Evolutionary conservation across 1,140 invertebrate genomes (phyloP).

Genomic region (Drosophila persimilis): DNA sequence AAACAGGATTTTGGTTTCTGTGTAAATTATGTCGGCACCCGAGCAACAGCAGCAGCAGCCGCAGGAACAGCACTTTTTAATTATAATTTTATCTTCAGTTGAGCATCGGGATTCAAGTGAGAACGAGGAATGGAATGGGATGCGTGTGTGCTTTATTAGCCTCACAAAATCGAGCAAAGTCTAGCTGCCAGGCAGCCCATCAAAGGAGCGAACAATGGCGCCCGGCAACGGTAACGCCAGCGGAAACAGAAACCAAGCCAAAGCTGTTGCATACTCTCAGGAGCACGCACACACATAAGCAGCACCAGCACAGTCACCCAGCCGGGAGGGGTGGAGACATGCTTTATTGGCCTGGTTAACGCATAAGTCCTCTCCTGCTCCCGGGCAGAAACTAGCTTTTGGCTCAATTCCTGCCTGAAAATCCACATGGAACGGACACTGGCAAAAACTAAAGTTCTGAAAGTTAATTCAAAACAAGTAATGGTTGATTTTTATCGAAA

Average conservation of each 20-base stretch:
- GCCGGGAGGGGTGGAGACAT: constrained; percentile 20
- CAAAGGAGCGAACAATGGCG: constrained; percentile 10
- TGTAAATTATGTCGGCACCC: constrained; percentile 55
- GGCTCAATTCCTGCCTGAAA: neutral
- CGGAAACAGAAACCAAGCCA: constrained; percentile 25
- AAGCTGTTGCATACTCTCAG: constrained; percentile 51
- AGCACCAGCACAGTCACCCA: constrained; percentile 7
- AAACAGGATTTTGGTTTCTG: constrained; percentile 62
- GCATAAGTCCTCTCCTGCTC: constrained; percentile 18
- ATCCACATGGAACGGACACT: constrained; percentile 14
- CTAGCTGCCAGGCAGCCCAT: constrained; percentile 9
- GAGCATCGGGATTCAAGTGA: constrained; percentile 39
- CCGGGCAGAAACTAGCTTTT: constrained; percentile 7
- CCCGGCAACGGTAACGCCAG: constrained; percentile 25
- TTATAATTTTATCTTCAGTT: constrained; percentile 74
- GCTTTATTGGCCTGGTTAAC: constrained; percentile 68
- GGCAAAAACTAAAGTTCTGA: constrained; percentile 1
- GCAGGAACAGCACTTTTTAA: constrained; percentile 63
- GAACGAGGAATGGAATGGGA: neutral
- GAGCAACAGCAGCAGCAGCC: constrained; percentile 1
- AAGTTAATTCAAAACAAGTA: too few relatives aligned
- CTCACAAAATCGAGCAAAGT: constrained; percentile 47
- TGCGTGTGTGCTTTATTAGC: constrained; percentile 62
- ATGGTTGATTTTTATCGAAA: too few relatives aligned
- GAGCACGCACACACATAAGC: neutral